Base-by-base conservation (phyloP, 2,888 invertebrate species). In the Myathropa florea region DNA sequence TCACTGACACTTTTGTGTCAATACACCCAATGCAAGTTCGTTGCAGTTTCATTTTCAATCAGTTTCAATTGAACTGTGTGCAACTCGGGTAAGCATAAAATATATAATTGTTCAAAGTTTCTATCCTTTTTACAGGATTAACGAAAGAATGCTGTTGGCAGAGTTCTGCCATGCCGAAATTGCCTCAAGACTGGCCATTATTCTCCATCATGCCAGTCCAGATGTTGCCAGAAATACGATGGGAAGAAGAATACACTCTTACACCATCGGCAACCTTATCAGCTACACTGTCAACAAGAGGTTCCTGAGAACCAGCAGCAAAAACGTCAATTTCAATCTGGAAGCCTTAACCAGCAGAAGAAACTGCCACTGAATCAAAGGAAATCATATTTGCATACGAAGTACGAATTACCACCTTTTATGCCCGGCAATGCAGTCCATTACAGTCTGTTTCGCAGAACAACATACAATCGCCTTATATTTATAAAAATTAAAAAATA, bases 161-260 rank as follows among this genome's bases (percentile, higher is more conserved):
- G 57, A n/a, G 10, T 53, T 7, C 28, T 46, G 21, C 67, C 6
- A 4, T 68, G 55, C 55, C 53, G 36, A 61, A 64, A 75, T 28
- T 75, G n/a, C n/a, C n/a, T n/a, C n/a, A n/a, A n/a, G n/a, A n/a
- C n/a, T n/a, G 64, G 28, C 21, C 64, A 64, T 26, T 65, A 18
- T 39, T 65, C 36, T 26, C 75, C 64, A 75, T 65, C 75, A 64
- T 65, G 59, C 28, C 57, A 39, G 39, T 46, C 65, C 12, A 21
- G 60, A 60, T 18, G 59, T 28, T 67, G 59, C 65, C 65, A 60
- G 30, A 76, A 60, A 60, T 67, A 57, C 21, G 30, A 70, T 30
- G 4, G 18, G 30, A 67, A 55, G 9, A 18, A 55, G 55, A 55
- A 67, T 23, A 67, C 67, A 12, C 36, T 59, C 2, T 30, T 59